Conservation (phyloP, 2,888 invertebrate species). For the Aspidiotus destructor region DNA sequence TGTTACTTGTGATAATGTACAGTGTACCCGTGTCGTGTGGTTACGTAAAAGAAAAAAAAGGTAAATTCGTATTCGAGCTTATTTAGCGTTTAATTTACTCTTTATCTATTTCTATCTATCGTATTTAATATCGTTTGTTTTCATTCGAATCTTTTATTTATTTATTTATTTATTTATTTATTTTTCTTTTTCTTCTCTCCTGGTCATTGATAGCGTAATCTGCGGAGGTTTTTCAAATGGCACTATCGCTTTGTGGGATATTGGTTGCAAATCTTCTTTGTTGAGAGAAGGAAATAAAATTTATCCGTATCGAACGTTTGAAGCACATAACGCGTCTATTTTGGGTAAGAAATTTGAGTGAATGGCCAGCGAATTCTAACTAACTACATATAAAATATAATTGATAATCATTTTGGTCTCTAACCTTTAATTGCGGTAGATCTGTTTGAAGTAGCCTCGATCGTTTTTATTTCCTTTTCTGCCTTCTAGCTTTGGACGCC, state of each 20-base stretch:
- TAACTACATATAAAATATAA: too few species aligned
- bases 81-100: background rate
- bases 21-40: conserved; percentile 35
- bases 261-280: conserved; percentile 33
- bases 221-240: conserved; percentile 35
- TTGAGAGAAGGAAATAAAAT: conserved; percentile 32
- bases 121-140: background rate
- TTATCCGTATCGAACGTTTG: conserved; percentile 33
- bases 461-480: too few species aligned
- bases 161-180: too few species aligned
- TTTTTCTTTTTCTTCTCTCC: too few species aligned
- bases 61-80: conserved; percentile 15
- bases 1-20: conserved; percentile 23
- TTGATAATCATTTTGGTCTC: too few species aligned
- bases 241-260: conserved; percentile 32
- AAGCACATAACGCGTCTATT: conserved; percentile 32
- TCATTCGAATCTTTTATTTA: background rate
- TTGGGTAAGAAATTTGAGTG: conserved; percentile 18
- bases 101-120: background rate
- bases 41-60: conserved; percentile 22
- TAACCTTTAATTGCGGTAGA: too few species aligned
- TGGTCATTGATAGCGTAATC: conserved; percentile 24
- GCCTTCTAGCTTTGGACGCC: conserved; percentile 16
- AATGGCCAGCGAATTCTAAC: too few species aligned
- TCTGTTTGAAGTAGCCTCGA: too few species aligned